Base-by-base conservation (phyloP, 2,888 invertebrate genomes). In the Drosophila neutralis region DNA sequence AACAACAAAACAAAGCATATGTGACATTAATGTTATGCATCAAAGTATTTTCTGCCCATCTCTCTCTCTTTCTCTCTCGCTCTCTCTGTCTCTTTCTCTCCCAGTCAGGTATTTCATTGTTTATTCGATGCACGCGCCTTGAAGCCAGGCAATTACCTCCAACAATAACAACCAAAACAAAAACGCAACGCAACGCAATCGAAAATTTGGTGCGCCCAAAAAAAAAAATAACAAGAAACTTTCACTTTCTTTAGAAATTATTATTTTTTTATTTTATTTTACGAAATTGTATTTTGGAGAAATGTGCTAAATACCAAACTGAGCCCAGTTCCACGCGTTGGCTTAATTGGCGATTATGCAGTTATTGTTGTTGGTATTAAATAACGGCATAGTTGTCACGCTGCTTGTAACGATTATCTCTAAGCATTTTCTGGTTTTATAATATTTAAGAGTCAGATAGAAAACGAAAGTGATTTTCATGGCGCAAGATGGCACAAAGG, bases 211-310 rank as follows among this genome's bases (percentile, higher is more conserved):
- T 58, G 73, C 69, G 29, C 68, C 87, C 84, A 73, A 65, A 61
- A 70, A 57, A 52, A 45, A 24, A 60, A 54, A 67, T 36, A 48
- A 51, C 31, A 54, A 54, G 64, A 76, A 86, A 89, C 86, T 86
- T 86, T 86, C 86, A 86, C 90, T 86, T 86, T 86, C 90, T 87
- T 83, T 83, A 83, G 89, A 89, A 87, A 86, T 72, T 89, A 64
- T 78, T 71, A 73, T 65, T 64, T 59, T 24, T 64, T 58, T 53
- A 48, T 36, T 35, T 48, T 61, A 58, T 54, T 51, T 67, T 62
- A 45, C 33, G 48, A 68, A 82, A 83, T 72, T 74, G 52, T 62
- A 64, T 61, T 36, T 62, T 48, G 56, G 78, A 63, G 73, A 82
- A 68, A 82, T 87, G 84, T 84, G 84, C 84, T 84, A 84, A 84